Evolutionary conservation across 2,888 invertebrate species (phyloP).

Genomic region (Diaprepes abbreviatus): DNA sequence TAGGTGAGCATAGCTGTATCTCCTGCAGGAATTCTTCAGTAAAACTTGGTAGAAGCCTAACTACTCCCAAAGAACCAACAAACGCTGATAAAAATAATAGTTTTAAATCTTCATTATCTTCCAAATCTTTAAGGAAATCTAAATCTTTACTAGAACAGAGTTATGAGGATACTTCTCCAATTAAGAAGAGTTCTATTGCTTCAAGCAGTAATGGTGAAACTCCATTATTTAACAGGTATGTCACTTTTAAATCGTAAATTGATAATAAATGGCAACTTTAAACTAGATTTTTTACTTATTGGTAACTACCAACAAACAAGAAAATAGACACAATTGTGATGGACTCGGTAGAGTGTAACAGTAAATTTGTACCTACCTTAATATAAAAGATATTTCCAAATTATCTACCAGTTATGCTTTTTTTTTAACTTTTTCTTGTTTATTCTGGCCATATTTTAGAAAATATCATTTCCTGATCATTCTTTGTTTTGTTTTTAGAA

Average conservation of each 20-base stretch:
- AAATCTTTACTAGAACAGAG: background rate
- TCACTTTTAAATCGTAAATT: background rate
- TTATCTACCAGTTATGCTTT: no score
- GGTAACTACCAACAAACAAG: no score
- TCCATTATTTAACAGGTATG: constrained; percentile 21
- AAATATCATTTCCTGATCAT: no score
- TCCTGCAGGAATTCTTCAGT: constrained; percentile 7
- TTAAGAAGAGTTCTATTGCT: background rate
- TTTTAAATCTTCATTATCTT: background rate
- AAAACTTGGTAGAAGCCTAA: constrained; percentile 8
- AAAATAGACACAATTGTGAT: no score
- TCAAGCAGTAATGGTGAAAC: background rate
- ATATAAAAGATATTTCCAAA: no score
- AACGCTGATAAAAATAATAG: background rate
- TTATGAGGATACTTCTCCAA: background rate
- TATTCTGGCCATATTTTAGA: no score
- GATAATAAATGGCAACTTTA: no score
- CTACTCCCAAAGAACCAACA: background rate
- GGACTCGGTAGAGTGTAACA: no score
- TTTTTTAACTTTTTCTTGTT: no score
- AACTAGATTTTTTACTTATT: no score
- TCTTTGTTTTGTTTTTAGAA: constrained; percentile 11
- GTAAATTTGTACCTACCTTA: no score
- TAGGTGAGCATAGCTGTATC: constrained; percentile 9
- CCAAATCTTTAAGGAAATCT: background rate